Percentiles rank a stretch among this genome's conserved stretches.
Conservation (phyloP, 2,797 vertebrate genomes). For the Aythya fuligula region DNA sequence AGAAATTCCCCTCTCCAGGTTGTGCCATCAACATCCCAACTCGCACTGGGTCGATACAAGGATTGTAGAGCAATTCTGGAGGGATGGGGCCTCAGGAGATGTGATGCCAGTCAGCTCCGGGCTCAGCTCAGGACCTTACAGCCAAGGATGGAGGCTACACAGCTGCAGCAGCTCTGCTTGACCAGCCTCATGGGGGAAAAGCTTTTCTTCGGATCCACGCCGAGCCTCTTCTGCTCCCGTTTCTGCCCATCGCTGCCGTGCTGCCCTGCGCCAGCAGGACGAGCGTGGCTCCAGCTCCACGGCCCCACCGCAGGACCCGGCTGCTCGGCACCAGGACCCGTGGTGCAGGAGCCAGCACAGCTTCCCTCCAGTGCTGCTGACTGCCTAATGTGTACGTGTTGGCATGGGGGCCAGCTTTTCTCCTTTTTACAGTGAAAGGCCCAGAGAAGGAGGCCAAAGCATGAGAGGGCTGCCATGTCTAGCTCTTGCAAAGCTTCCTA, state of each 20-base stretch:
- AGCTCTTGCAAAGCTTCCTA: not conserved
- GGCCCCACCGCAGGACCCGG: not conserved
- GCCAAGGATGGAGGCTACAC: not conserved
- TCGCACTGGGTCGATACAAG: not conserved
- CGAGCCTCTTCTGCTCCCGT: no score
- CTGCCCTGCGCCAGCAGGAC: not conserved
- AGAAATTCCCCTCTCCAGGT: not conserved
- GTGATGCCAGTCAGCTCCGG: not conserved
- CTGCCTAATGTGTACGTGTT: rapidly evolving
- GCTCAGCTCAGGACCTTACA: no score
- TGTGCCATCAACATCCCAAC: not conserved
- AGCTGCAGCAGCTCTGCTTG: not conserved
- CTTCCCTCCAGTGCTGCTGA: rapidly evolving
- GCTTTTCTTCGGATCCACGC: not conserved
- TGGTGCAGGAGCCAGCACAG: rapidly evolving
- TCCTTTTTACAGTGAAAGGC: not conserved
- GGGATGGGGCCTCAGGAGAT: not conserved
- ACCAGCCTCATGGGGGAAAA: rapidly evolving
- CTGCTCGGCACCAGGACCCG: not conserved
- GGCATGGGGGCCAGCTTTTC: no score
- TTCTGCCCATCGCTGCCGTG: rapidly evolving
- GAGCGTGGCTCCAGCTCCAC: not conserved
- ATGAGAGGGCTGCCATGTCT: not conserved
- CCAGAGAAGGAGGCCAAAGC: not conserved
- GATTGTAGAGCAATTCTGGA: not conserved